A percentile compares a stretch with the other conserved stretches of the same genome.
phyloP scores from a whole-genome alignment of 1,140 invertebrate genomes.

The Chymomyza costata region DNA sequence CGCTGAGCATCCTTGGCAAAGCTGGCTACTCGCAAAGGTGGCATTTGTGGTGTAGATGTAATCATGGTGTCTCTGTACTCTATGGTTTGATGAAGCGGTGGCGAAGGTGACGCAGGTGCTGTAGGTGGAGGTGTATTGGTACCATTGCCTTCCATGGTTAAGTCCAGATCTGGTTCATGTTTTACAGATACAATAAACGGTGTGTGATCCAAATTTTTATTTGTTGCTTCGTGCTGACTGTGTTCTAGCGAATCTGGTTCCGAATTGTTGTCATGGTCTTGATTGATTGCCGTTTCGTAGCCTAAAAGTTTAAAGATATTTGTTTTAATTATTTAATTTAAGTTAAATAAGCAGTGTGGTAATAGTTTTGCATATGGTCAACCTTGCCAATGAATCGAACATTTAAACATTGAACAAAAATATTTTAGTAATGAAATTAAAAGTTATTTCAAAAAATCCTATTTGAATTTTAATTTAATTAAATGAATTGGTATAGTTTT shows the following conservation, averaged over 20 bases:
- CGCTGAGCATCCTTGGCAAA: conserved; percentile 28
- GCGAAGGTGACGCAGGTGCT: conserved; percentile 53
- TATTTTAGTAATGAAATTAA: no score
- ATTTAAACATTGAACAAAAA: no score
- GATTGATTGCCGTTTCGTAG: conserved; percentile 41
- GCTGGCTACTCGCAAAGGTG: conserved; percentile 43
- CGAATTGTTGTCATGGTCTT: conserved; percentile 14
- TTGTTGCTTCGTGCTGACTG: conserved; percentile 6
- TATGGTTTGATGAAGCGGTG: conserved; percentile 26
- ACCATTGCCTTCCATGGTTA: conserved; percentile 40
- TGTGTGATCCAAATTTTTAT: conserved; percentile 27
- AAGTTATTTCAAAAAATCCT: no score
- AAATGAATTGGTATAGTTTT: no score
- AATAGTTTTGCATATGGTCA: no score
- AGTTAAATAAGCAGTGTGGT: no score
- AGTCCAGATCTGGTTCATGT: conserved; percentile 52
- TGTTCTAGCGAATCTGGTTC: conserved; percentile 39
- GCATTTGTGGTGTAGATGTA: conserved; percentile 21
- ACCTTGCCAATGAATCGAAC: no score
- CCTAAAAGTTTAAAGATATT: conserved; percentile 25
- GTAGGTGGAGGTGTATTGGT: conserved; percentile 54
- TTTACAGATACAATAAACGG: conserved; percentile 54
- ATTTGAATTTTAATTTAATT: no score
- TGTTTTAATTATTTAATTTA: no score
- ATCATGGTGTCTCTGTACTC: neutral